Conservation (phyloP, 2,113 vertebrate species). For the Sphaerodactylus townsendi region DNA sequence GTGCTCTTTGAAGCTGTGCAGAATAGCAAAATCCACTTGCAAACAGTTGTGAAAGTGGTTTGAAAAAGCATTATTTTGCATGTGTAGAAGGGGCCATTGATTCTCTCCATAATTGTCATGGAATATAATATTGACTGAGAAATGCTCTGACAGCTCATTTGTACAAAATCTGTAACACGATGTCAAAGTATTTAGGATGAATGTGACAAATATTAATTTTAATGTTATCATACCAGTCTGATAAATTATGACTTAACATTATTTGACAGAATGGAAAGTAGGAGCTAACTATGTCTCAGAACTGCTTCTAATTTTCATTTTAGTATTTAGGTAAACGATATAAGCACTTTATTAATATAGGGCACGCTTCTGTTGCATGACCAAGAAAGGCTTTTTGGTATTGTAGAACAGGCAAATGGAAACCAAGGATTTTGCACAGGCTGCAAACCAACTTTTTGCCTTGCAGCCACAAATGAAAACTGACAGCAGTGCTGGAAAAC, state of each 20-base stretch:
- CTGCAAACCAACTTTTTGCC: neutral
- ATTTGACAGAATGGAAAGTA: neutral
- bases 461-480: neutral
- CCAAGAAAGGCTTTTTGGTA: neutral
- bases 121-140: neutral
- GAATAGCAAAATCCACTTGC: too few relatives aligned
- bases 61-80: too few relatives aligned
- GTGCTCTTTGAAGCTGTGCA: too few relatives aligned
- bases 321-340: neutral
- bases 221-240: neutral
- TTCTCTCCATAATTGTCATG: neutral
- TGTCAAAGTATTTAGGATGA: neutral
- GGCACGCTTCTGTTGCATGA: neutral
- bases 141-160: neutral
- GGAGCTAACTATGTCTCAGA: too few relatives aligned
- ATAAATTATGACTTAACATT: neutral
- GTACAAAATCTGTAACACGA: too few relatives aligned
- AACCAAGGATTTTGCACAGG: too few relatives aligned
- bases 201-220: neutral
- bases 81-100: too few relatives aligned
- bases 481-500: conserved; percentile 4
- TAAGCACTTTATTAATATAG: neutral
- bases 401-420: neutral
- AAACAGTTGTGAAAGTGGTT: too few relatives aligned
- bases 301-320: too few relatives aligned